Evolutionary conservation across 2,797 vertebrate species (phyloP).

Genomic region (Pseudocheirus occidentalis): DNA sequence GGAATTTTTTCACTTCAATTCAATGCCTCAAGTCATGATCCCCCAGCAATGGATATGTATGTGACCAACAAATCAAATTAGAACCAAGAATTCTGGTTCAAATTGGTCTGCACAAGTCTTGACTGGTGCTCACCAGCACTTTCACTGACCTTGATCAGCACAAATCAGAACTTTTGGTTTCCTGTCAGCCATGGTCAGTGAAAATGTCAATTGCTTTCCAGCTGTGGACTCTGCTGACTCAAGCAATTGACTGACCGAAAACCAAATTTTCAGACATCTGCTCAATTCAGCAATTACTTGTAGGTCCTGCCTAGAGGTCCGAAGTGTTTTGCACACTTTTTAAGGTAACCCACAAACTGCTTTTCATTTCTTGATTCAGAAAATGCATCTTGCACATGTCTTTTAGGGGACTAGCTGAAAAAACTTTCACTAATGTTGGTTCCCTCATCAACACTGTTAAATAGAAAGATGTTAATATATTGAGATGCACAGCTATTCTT

Average conservation of each 20-base stretch:
- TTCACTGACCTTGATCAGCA: background rate
- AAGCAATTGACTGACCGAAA: constrained; percentile 15
- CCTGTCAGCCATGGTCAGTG: background rate
- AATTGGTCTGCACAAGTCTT: background rate
- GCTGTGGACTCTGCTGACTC: background rate
- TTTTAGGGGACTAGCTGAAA: background rate
- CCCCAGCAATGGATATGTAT: background rate
- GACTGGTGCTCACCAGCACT: background rate
- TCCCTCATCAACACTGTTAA: constrained; percentile 50
- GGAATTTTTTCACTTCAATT: background rate
- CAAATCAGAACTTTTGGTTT: constrained; percentile 16
- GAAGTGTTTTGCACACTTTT: background rate
- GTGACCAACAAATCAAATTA: background rate
- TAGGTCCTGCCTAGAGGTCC: constrained; percentile 39
- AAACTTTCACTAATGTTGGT: constrained; percentile 48
- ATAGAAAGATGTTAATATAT: constrained; percentile 5
- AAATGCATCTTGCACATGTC: constrained; percentile 41
- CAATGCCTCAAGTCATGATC: background rate
- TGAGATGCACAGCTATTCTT: background rate
- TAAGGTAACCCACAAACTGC: constrained; percentile 35
- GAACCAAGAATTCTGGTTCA: background rate
- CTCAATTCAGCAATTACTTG: constrained; percentile 52
- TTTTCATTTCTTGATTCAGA: constrained; percentile 64
- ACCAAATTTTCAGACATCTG: background rate
- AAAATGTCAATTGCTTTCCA: background rate